A percentile compares a stretch with the other conserved stretches of the same genome.
These are phyloP conservation scores for Hydractinia symbiolongicarpus DNA, from an alignment of 30 jellyfish, hydroid and myxozoan species.

Conservation along the genomic window DNA sequence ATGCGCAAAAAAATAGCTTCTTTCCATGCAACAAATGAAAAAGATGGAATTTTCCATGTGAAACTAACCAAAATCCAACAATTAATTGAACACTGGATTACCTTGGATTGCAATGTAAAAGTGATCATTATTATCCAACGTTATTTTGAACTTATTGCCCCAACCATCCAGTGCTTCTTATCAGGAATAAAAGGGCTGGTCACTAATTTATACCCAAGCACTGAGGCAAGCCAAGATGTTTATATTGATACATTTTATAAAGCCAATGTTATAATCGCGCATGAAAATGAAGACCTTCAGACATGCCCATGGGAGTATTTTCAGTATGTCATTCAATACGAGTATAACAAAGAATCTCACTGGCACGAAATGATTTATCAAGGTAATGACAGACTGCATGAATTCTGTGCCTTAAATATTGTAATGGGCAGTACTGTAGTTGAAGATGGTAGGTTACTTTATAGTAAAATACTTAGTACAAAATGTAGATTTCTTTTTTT, in stretches of 20 bases:
- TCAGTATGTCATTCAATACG: conserved; percentile 55
- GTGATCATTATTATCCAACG: conserved; percentile 45
- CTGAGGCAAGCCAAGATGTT: conserved; percentile 37
- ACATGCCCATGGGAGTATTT: conserved; percentile 73
- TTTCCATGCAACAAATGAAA: conserved; percentile 43
- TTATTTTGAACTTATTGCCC: conserved; percentile 42
- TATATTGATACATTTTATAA: conserved; percentile 32
- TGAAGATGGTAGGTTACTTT: too few species aligned
- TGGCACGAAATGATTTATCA: conserved; percentile 53
- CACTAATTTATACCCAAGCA: conserved; percentile 45
- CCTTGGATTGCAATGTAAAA: conserved; percentile 19
- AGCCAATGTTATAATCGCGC: conserved; percentile 65
- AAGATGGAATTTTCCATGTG: conserved; percentile 39
- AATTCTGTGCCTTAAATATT: conserved; percentile 11
- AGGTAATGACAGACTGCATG: conserved; percentile 41
- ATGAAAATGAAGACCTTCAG: conserved; percentile 41
- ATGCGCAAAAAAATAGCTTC: conserved; percentile 40
- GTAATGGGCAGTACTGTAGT: too few species aligned
- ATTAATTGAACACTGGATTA: conserved; percentile 25
- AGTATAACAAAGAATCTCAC: conserved; percentile 42
- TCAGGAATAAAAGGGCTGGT: conserved; percentile 30
- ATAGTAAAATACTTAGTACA: not conserved
- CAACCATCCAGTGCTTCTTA: conserved; percentile 28
- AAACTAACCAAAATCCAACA: conserved; percentile 32
- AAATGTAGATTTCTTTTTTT: not conserved